Percentiles rank a stretch among this genome's conserved stretches.
phyloP scores from a whole-genome alignment of 2,888 invertebrate species.

The Elgonia sp. region DNA sequence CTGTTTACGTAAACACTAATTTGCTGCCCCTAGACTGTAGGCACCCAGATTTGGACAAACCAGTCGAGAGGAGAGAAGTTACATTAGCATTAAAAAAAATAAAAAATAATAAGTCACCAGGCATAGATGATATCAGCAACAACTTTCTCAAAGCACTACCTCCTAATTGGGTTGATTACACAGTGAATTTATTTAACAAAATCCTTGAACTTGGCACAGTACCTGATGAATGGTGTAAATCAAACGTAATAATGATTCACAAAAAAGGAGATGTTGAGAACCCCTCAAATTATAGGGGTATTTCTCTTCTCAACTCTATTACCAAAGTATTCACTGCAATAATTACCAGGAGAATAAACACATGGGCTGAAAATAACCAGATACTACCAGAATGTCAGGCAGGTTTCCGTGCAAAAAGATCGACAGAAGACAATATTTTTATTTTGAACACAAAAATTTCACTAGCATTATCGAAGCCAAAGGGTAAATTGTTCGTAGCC shows the following conservation, averaged over 20 bases:
- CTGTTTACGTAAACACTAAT: neutral
- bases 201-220: conserved; percentile 49
- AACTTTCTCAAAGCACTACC: conserved; percentile 57
- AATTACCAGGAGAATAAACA: conserved; percentile 61
- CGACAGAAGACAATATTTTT: conserved; percentile 71
- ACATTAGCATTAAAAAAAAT: neutral
- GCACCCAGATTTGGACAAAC: neutral
- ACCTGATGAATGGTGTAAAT: conserved; percentile 68
- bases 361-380: conserved; percentile 72
- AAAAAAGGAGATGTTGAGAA: conserved; percentile 79
- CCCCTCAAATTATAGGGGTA: conserved; percentile 79
- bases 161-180: conserved; percentile 1
- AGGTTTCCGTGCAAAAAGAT: conserved; percentile 74
- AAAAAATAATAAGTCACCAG: conserved; percentile 69
- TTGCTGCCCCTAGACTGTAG: neutral
- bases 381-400: conserved; percentile 78
- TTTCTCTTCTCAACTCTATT: conserved; percentile 78
- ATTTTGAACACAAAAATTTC: conserved; percentile 67
- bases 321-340: conserved; percentile 77
- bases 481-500: conserved; percentile 69
- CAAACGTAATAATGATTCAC: conserved; percentile 77
- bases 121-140: conserved; percentile 67
- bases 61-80: neutral
- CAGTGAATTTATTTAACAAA: conserved; percentile 57
- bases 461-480: conserved; percentile 57